A percentile compares a stretch with the other conserved stretches of the same genome.
phyloP scores from a whole-genome alignment of 2,888 invertebrate genomes.

The Lucinisca nassula region DNA sequence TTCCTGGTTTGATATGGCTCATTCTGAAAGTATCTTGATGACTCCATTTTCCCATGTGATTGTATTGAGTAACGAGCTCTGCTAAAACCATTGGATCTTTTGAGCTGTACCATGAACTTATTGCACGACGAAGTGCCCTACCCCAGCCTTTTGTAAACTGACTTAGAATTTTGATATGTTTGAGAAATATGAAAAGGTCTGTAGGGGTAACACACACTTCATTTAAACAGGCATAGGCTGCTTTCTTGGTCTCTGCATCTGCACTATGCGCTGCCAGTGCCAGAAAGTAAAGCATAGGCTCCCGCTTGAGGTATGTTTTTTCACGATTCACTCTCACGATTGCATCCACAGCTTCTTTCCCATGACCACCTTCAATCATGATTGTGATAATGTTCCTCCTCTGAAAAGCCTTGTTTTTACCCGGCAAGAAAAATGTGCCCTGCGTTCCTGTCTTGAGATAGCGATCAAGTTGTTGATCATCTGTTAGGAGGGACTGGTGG shows the following conservation, averaged over 20 bases:
- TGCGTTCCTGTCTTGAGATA: conserved; percentile 67
- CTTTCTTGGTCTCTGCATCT: conserved; percentile 89
- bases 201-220: conserved; percentile 91
- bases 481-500: conserved; percentile 16
- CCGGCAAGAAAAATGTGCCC: conserved; percentile 62
- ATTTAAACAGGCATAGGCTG: conserved; percentile 89
- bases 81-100: conserved; percentile 91
- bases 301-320: conserved; percentile 64
- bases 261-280: conserved; percentile 90
- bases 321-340: conserved; percentile 65
- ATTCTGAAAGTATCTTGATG: conserved; percentile 91
- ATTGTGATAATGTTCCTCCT: conserved; percentile 48
- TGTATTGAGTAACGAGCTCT: conserved; percentile 90
- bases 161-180: conserved; percentile 89
- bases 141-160: conserved; percentile 89
- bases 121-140: conserved; percentile 91
- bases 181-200: conserved; percentile 91
- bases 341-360: conserved; percentile 66
- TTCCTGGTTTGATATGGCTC: conserved; percentile 80
- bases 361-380: conserved; percentile 69
- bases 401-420: conserved; percentile 64
- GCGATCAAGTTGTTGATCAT: conserved; percentile 49
- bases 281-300: conserved; percentile 90
- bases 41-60: conserved; percentile 91
- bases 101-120: conserved; percentile 91